Conservation (phyloP, 2,888 invertebrate species). For the Mechanitis mazaeus region DNA sequence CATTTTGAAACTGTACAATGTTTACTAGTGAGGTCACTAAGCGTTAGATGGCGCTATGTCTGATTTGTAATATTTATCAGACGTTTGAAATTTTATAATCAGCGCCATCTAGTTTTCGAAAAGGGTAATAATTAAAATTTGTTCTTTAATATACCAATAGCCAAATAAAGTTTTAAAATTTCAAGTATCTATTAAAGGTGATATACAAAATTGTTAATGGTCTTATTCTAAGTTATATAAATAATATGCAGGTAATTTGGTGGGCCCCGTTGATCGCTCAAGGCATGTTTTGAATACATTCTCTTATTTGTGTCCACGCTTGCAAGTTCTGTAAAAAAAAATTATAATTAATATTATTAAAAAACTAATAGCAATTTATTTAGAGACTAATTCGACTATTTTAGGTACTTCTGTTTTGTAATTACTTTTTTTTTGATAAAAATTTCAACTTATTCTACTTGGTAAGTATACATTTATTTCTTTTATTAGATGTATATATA, state of each 20-base stretch:
- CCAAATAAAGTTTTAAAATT: slow-evolving; percentile 22
- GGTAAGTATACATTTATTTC: too few relatives aligned
- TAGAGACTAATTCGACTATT: too few relatives aligned
- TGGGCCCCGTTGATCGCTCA: slow-evolving; percentile 48
- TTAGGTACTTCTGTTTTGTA: too few relatives aligned
- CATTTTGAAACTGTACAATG: slow-evolving; percentile 29
- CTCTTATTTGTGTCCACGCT: slow-evolving; percentile 85
- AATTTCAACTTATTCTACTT: too few relatives aligned
- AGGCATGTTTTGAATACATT: slow-evolving; percentile 84
- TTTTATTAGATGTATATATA: too few relatives aligned
- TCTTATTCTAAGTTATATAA: slow-evolving; percentile 19
- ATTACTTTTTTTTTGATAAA: too few relatives aligned
- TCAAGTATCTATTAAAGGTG: slow-evolving; percentile 38
- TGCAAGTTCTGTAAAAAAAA: slow-evolving; percentile 78
- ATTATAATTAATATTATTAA: neutral
- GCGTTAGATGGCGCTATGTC: slow-evolving; percentile 12
- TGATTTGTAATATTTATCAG: neutral
- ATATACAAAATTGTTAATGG: slow-evolving; percentile 45
- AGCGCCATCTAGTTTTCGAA: slow-evolving; percentile 6
- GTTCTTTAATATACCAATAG: slow-evolving; percentile 12
- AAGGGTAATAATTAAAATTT: neutral
- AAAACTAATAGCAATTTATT: too few relatives aligned
- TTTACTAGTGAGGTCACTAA: slow-evolving; percentile 19
- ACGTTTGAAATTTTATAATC: slow-evolving; percentile 2
- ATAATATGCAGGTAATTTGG: slow-evolving; percentile 38